Conservation (phyloP, 2,113 vertebrate species). For the Uria aalge region DNA sequence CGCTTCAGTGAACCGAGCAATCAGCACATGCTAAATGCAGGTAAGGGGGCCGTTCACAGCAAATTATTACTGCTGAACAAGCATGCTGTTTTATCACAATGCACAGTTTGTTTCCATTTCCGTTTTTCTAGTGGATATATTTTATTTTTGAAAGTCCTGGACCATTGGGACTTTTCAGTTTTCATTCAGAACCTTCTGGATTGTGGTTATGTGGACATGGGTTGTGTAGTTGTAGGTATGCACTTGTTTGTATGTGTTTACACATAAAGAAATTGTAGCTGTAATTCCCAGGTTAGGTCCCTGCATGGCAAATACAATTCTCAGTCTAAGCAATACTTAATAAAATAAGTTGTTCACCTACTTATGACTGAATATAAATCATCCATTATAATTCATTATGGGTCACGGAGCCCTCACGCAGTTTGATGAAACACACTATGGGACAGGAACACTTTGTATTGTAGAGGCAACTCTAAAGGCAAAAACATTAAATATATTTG, state of each 20-base stretch:
- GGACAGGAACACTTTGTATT: background rate
- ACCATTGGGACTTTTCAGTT: background rate
- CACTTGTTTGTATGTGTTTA: background rate
- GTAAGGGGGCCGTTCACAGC: background rate
- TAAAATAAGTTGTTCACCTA: background rate
- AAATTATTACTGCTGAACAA: conserved; percentile 19
- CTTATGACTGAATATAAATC: background rate
- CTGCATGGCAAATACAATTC: background rate
- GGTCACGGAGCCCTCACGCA: background rate
- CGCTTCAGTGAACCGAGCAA: conserved; percentile 54
- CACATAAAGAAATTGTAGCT: background rate
- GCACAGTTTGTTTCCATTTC: background rate
- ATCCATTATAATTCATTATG: background rate
- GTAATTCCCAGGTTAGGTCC: background rate
- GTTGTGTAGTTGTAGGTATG: background rate
- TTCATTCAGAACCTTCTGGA: background rate
- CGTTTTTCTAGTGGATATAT: background rate
- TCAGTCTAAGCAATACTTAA: background rate
- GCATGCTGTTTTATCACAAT: background rate
- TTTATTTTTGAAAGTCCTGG: background rate
- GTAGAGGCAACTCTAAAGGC: background rate
- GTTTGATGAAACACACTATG: background rate
- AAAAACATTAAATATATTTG: background rate
- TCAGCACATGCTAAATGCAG: conserved; percentile 41
- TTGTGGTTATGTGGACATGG: fast-evolving